Percentiles rank a stretch among this genome's conserved stretches.
These are phyloP conservation scores for Psilopsiagon aurifrons DNA, from an alignment of 2,113 vertebrate genomes.

Conservation along the genomic window DNA sequence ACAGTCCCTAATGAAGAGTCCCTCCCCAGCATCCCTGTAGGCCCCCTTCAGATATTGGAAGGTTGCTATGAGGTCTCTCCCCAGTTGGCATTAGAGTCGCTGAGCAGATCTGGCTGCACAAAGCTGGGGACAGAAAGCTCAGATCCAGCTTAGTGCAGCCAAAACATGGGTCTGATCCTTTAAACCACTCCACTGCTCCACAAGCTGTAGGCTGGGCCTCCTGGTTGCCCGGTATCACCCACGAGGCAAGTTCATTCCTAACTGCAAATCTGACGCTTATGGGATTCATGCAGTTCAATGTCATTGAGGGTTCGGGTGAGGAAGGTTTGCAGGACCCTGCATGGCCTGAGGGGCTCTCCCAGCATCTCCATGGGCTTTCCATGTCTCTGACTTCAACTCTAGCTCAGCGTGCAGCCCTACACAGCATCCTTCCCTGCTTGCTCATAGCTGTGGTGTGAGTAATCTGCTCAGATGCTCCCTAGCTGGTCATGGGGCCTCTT, in stretches of 20 bases:
- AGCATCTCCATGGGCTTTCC: background rate
- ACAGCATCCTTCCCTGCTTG: rapidly evolving
- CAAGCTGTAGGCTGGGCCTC: background rate
- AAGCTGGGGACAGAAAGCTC: background rate
- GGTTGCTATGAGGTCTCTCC: background rate
- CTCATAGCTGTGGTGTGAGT: constrained; percentile 13
- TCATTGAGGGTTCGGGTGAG: background rate
- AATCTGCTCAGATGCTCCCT: background rate
- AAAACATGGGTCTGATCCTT: background rate
- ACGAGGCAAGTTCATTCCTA: background rate
- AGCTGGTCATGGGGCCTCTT: background rate
- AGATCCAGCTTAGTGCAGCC: background rate
- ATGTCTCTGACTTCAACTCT: background rate
- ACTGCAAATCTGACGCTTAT: background rate
- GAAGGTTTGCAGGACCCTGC: background rate
- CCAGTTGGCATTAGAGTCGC: background rate
- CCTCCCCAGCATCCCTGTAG: too few species aligned
- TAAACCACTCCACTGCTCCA: background rate
- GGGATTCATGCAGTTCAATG: background rate
- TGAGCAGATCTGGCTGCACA: background rate
- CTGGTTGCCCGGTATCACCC: background rate
- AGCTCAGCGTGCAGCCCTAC: background rate
- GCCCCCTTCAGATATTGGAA: too few species aligned
- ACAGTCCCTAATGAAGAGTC: too few species aligned
- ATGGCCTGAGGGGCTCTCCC: background rate